Evolutionary conservation across 2,888 invertebrate genomes (phyloP), one percentile per base, ranked within the genome.

Genomic region (Bombyx huttoni): DNA sequence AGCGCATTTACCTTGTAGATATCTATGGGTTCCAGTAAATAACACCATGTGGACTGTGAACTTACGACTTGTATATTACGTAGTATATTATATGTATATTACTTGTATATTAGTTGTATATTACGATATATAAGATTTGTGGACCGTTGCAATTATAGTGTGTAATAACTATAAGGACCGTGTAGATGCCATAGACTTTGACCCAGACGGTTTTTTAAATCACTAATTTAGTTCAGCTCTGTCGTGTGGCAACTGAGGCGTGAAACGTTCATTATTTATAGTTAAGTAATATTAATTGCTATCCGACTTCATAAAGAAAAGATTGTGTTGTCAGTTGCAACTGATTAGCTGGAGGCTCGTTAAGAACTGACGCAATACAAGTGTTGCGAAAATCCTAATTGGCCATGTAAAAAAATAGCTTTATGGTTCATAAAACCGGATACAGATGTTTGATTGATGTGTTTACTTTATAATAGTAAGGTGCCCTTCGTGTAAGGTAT

Each of bases 261-360:
- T 75, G 69, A 78, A 78, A 69, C 71, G 61, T 68, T 75, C 73
- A 78, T 81, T 82, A 78, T 77, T 76, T 65, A 58, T 56, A 60
- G 67, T 78, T 82, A 83, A 82, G 82, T 80, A 81, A 81, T 82
- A 81, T 80, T 82, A 85, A 84, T 82, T 79, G 72, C 78, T 66
- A 75, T 70, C 66, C 65, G 66, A 65, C 66, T 72, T 67, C 71
- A 73, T 75, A 76, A 78, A 79, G 76, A 75, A 78, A 73, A 76
- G 75, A 73, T 72, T 73, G 68, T 70, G 62, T 72, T 74, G 65
- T 63, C 60, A 68, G 72, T 68, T 69, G 72, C 73, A 75, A 73
- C 67, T 70, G 69, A 79, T 78, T 76, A 75, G 72, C 67, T 69
- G 69, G 67, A 62, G 62, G 69, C 70, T 75, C 62, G 71, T 73